phyloP scores from a whole-genome alignment of 2,888 invertebrate species.

The Cryptus armator region DNA sequence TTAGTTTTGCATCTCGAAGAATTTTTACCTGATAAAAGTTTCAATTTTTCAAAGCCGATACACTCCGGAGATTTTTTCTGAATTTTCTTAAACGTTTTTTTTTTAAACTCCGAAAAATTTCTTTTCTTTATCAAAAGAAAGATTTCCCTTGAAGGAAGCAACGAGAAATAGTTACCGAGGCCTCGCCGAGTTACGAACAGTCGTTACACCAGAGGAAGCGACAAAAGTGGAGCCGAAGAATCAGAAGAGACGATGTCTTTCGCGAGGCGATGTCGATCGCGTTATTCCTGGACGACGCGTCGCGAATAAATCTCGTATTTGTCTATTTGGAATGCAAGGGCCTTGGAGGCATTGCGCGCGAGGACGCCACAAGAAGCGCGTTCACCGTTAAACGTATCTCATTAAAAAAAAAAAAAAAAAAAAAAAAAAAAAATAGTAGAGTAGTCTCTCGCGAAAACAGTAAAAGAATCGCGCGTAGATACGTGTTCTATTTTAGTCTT shows the following conservation, averaged over 20 bases:
- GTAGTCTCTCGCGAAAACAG: conserved; percentile 6
- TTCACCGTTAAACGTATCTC: background rate
- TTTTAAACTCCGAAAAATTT: background rate
- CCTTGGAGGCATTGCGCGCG: conserved; percentile 36
- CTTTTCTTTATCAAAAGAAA: background rate
- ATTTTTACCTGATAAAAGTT: too few species aligned
- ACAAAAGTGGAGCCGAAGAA: conserved; percentile 4
- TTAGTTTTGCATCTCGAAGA: too few species aligned
- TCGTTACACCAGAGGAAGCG: background rate
- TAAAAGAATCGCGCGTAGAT: conserved; percentile 8
- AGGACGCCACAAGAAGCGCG: conserved; percentile 15
- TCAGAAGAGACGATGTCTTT: conserved; percentile 28
- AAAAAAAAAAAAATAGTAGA: background rate
- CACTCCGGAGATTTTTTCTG: too few species aligned
- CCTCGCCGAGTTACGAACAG: background rate
- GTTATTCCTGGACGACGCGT: conserved; percentile 75
- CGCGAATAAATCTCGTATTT: conserved; percentile 74
- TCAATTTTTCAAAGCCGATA: too few species aligned
- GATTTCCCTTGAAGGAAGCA: background rate
- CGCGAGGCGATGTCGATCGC: conserved; percentile 59
- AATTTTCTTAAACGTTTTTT: background rate
- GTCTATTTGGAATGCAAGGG: conserved; percentile 73
- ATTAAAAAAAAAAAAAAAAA: conserved; percentile 3
- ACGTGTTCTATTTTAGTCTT: conserved; percentile 25
- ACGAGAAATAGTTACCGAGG: background rate